Evolutionary conservation across 1,140 invertebrate species (phyloP), one percentile per base, ranked within the genome.

Genomic region (Megalonaias nervosa): DNA sequence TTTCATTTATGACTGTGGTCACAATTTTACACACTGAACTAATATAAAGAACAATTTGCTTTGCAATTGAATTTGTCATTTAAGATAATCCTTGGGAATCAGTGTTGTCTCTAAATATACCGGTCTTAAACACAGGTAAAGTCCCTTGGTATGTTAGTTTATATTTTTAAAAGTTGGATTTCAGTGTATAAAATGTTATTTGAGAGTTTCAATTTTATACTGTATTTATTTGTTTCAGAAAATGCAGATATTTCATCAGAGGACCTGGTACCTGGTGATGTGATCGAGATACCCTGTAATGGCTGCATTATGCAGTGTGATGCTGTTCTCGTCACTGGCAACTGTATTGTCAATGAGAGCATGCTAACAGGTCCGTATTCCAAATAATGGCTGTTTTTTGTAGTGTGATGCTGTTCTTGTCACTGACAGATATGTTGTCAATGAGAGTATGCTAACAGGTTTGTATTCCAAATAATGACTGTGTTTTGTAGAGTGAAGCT

Each of bases 241-340:
- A 74, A 78, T 69, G 65, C 69, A 59, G 71, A 87, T 65, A 82
- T 89, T 14, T 75, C 83, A 23, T 88, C 89, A 19, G 84, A 85
- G 55, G 83, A 86, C 21, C 70, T 98, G 4, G 97, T 98, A 1
- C 97, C 96, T 5, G 96, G 97, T 26, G 97, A 98, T 89, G 92
- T 98, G 55, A 91, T 98, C 26, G 93, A 96, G 57, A 93, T 98
- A 77, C 97, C 96, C 1, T 92, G 94, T 9, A 93, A 95, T 79
- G 96, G 96, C 19, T 97, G 95, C 87, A 91, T 95, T 58, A 95
- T 98, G 94, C 95, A 95, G 17, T 98, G 97, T 91, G 97, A 98
- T 91, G 96, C 96, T 17, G 94, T 97, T 68, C 92, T 98, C 4
- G 91, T 98, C 1, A 95, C 94, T 60, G 97, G 97, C n/a, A 96